Evolutionary conservation across 2,797 vertebrate species (phyloP), one percentile per base, ranked within the genome.

Genomic region (Spinibarbus caldwelli): DNA sequence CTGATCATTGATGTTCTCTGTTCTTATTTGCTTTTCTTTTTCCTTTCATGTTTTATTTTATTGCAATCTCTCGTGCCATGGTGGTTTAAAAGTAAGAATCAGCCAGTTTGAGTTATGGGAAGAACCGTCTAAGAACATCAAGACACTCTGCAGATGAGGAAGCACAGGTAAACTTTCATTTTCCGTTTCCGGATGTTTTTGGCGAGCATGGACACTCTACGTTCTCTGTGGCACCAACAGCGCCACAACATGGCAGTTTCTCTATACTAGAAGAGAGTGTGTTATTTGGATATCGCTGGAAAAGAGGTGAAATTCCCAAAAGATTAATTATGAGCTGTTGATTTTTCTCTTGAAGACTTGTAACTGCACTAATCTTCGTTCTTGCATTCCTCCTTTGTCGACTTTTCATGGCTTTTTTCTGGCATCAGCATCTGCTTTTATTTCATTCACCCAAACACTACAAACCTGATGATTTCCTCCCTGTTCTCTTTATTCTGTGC

Each of bases 31-130:
- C 86, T 88, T 90, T 78, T 49, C 82, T 83, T 67, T 67, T 47
- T 72, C 15, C 59, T 72, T 82, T 86, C 62, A 19, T 66, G 7
- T 31, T 57, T 85, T 66, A 83, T 88, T 92, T 90, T 75, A 86
- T 90, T 90, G 91, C 91, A 85, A 80, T 89, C 85, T 90, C 90
- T 84, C 52, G 92, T 89, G 92, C 92, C 93, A 94, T 91, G 86
- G 84, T 78, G 89, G 90, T 88, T 87, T 85, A 91, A 78, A 52
- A 83, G 64, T 70, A 84, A 26, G 75, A 78, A 57, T 78, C 83
- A 45, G 47, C 57, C 77, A 54, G 75, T 70, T 62, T 85, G 47
- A 71, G 52, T 62, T 45, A 21, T 67, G 59, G 75, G 64, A 78
- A 45, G 47, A 84, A 68, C 47, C 49, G 36, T 64, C 14, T 64